Percentiles rank a stretch among this genome's conserved stretches.
Conservation (phyloP, 2,888 invertebrate species). For the Acleris holmiana region DNA sequence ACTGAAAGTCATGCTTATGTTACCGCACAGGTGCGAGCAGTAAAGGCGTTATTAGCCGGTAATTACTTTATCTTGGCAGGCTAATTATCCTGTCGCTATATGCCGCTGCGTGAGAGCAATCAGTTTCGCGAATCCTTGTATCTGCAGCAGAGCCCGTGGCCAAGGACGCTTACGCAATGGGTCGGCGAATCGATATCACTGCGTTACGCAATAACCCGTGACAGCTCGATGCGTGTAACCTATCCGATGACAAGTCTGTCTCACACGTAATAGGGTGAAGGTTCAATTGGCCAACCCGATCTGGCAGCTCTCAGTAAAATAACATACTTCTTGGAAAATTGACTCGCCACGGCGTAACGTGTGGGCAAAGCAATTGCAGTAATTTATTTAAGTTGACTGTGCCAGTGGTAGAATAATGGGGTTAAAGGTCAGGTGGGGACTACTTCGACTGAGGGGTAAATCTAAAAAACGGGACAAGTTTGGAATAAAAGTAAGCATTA, state of each 20-base stretch:
- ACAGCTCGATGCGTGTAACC: constrained; percentile 44
- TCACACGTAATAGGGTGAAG: constrained; percentile 19
- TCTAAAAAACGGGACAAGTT: too few relatives aligned
- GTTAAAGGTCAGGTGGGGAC: too few relatives aligned
- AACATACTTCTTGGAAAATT: constrained; percentile 6
- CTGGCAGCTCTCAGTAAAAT: constrained; percentile 8
- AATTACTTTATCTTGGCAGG: constrained; percentile 24
- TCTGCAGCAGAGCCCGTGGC: constrained; percentile 55
- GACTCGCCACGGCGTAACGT: background rate
- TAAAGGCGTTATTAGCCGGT: constrained; percentile 15
- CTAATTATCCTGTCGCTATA: constrained; percentile 26
- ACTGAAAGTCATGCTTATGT: background rate
- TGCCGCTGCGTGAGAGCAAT: constrained; percentile 43
- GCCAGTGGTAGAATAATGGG: background rate
- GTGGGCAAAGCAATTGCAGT: background rate
- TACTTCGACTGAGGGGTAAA: too few relatives aligned
- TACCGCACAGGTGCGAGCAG: constrained; percentile 16
- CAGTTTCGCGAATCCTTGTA: constrained; percentile 68
- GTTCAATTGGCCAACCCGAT: constrained; percentile 11
- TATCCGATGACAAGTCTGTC: constrained; percentile 29
- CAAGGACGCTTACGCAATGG: constrained; percentile 65
- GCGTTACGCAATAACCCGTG: constrained; percentile 64
- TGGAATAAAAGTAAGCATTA: too few relatives aligned
- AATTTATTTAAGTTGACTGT: background rate
- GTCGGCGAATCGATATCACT: constrained; percentile 61